phyloP scores from a whole-genome alignment of 2,888 invertebrate species.

The Drosophila rubida region DNA sequence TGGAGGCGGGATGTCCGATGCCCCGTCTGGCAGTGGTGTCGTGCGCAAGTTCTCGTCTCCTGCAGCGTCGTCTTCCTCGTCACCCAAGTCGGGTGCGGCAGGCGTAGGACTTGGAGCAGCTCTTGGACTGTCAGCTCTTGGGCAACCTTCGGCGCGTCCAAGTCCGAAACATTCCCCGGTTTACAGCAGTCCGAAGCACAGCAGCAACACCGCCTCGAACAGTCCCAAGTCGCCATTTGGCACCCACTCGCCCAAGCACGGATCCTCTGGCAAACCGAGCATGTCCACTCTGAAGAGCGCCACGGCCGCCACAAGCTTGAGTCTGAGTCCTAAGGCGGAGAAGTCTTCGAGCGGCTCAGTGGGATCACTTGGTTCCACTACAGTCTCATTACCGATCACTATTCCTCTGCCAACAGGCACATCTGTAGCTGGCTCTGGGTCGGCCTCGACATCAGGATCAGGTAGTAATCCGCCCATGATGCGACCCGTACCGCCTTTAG shows the following conservation, averaged over 20 bases:
- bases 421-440: not conserved
- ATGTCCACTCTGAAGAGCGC: constrained; percentile 95
- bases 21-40: constrained; percentile 86
- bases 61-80: constrained; percentile 81
- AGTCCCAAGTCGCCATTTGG: constrained; percentile 91
- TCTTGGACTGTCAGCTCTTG: constrained; percentile 54
- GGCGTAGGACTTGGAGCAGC: constrained; percentile 38
- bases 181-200: constrained; percentile 86
- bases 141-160: constrained; percentile 83
- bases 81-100: constrained; percentile 76
- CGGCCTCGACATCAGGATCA: not conserved
- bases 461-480: constrained; percentile 49
- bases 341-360: constrained; percentile 53
- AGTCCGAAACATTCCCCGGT: constrained; percentile 89
- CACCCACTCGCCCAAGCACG: constrained; percentile 92
- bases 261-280: constrained; percentile 92
- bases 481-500: constrained; percentile 85
- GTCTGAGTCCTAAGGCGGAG: constrained; percentile 79
- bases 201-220: constrained; percentile 90
- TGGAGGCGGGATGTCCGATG: constrained; percentile 78
- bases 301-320: constrained; percentile 80
- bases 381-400: constrained; percentile 5
- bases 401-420: constrained; percentile 5
- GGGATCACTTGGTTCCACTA: constrained; percentile 8
- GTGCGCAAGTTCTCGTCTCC: constrained; percentile 89